Evolutionary conservation across 2,888 invertebrate species (phyloP).

Genomic region (Enchytraeus crypticus): DNA sequence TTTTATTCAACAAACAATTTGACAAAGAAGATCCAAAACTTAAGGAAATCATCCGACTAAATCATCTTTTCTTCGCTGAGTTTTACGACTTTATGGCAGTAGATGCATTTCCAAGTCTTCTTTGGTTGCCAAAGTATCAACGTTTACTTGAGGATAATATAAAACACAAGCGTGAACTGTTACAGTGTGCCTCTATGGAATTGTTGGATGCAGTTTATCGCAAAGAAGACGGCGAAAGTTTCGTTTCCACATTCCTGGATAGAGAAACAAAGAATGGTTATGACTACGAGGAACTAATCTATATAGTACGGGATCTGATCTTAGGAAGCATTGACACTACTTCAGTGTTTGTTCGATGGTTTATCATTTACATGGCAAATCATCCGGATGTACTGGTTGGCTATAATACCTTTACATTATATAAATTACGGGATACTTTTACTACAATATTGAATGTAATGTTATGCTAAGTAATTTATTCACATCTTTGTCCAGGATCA

Average conservation of each 20-base stretch:
- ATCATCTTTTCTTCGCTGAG: neutral
- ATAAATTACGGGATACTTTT: too few species aligned
- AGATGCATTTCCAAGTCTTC: neutral
- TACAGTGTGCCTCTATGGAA: too few species aligned
- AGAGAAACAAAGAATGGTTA: neutral
- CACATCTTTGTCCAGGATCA: too few species aligned
- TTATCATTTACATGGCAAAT: neutral
- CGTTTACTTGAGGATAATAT: neutral
- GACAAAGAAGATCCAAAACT: neutral
- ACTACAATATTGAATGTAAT: too few species aligned
- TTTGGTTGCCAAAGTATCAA: neutral
- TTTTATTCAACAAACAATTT: neutral
- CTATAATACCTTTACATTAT: too few species aligned
- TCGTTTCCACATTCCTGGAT: neutral
- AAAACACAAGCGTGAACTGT: neutral
- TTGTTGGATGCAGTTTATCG: too few species aligned
- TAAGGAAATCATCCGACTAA: neutral
- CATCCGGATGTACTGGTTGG: neutral
- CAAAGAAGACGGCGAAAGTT: neutral
- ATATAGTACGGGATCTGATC: neutral
- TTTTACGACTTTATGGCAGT: neutral
- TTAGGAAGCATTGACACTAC: conserved; percentile 1
- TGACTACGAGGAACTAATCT: neutral
- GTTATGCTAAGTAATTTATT: too few species aligned
- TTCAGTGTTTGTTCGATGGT: neutral